phyloP scores from a whole-genome alignment of 2,797 vertebrate genomes.

The Simalia tracyae region DNA sequence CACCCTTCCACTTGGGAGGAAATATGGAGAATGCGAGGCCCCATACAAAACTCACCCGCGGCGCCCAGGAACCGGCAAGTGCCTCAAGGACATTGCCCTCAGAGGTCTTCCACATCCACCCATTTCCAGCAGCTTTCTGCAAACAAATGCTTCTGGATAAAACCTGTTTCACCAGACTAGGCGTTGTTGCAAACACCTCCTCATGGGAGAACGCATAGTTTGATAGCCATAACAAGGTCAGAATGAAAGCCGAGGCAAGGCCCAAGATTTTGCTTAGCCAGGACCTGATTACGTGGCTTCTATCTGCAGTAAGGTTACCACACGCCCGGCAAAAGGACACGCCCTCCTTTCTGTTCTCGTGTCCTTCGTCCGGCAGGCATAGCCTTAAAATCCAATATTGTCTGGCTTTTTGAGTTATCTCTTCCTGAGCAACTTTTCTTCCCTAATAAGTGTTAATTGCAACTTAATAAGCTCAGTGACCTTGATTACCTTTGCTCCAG shows the following conservation, averaged over 20 bases:
- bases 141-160: not conserved
- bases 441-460: too few relatives aligned
- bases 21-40: fast-evolving
- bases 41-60: not conserved
- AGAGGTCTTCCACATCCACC: not conserved
- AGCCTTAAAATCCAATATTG: not conserved
- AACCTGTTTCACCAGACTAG: not conserved
- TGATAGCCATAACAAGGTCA: not conserved
- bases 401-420: too few relatives aligned
- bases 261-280: not conserved
- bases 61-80: too few relatives aligned
- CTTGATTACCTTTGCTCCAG: too few relatives aligned
- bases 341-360: not conserved
- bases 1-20: not conserved
- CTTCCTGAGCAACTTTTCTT: too few relatives aligned
- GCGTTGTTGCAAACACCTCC: not conserved
- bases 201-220: fast-evolving
- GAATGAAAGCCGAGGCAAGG: not conserved
- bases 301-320: not conserved
- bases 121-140: not conserved
- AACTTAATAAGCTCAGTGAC: too few relatives aligned
- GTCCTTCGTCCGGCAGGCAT: not conserved
- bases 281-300: not conserved
- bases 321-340: not conserved
- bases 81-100: not conserved